Evolutionary conservation across 1,140 invertebrate genomes (phyloP).

Genomic region (Phortica variegata): DNA sequence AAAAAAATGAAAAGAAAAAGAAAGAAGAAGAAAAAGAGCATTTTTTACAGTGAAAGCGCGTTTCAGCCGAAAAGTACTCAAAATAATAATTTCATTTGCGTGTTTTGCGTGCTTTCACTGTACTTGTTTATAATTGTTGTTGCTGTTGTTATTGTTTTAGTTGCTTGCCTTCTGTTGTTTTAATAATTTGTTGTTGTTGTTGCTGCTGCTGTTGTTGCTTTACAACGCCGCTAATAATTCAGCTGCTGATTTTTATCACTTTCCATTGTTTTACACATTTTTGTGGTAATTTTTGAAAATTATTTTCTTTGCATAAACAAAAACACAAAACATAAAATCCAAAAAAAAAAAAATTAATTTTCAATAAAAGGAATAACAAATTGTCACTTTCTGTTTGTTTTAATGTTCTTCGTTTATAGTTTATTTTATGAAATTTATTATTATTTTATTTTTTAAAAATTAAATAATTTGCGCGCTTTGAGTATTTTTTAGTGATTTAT

Average conservation of each 20-base stretch:
- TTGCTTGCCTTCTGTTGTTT: no score
- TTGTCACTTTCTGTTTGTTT: constrained; percentile 4
- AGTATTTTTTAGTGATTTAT: constrained; percentile 3
- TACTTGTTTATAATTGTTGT: constrained; percentile 4
- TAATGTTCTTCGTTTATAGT: constrained; percentile 5
- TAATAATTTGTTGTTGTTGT: no score
- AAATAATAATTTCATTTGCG: constrained; percentile 4
- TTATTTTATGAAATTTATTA: background rate
- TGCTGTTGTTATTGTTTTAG: constrained; percentile 9
- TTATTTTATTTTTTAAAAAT: background rate
- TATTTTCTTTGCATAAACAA: constrained; percentile 16
- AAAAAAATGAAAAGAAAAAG: no score
- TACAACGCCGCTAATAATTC: constrained; percentile 26
- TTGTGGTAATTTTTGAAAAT: constrained; percentile 19
- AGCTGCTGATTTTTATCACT: constrained; percentile 37
- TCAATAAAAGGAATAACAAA: constrained; percentile 1
- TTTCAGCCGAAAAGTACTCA: constrained; percentile 14
- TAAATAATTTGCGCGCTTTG: constrained; percentile 4
- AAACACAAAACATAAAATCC: constrained; percentile 5
- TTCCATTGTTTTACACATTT: constrained; percentile 45
- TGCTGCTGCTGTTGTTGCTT: constrained; percentile 19
- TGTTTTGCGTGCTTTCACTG: constrained; percentile 16
- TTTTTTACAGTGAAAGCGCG: no score
- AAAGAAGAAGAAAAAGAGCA: no score
- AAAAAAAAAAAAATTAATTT: constrained; percentile 12